These are phyloP conservation scores for Hylaea fasciaria DNA, from an alignment of 2,888 invertebrate species.

Conservation along the genomic window DNA sequence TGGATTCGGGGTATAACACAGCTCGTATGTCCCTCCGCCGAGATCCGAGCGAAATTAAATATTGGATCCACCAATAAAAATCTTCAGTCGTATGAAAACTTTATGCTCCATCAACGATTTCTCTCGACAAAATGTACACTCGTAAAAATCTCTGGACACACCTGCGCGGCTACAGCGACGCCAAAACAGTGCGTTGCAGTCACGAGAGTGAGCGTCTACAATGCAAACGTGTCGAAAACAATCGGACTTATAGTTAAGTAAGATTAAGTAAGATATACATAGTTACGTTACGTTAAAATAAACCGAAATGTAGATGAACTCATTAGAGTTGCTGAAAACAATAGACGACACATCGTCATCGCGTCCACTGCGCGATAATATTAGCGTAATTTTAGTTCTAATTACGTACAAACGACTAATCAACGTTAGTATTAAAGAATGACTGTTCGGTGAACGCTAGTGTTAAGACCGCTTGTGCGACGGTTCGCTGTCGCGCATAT, in stretches of 20 bases:
- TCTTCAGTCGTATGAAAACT: conserved; percentile 41
- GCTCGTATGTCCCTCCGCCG: conserved; percentile 11
- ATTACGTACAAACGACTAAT: no score
- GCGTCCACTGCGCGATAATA: background rate
- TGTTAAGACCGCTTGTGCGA: no score
- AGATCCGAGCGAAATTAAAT: conserved; percentile 26
- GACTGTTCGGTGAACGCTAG: no score
- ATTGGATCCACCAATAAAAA: conserved; percentile 35
- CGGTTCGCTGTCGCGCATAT: background rate
- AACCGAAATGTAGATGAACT: background rate
- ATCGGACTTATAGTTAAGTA: background rate
- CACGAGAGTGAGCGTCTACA: background rate
- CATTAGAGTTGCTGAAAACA: background rate
- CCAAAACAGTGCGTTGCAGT: background rate
- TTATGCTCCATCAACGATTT: conserved; percentile 41
- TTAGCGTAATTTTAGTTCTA: no score
- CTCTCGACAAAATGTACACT: conserved; percentile 41
- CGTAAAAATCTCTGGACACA: conserved; percentile 26
- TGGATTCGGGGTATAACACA: conserved; percentile 16
- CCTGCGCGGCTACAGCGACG: conserved; percentile 6
- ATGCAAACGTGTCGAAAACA: no score
- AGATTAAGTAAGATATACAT: no score
- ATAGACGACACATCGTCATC: background rate
- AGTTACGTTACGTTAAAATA: background rate
- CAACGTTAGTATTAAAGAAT: no score